Conservation (phyloP, 2,113 vertebrate genomes). For the Varanus salvator region DNA sequence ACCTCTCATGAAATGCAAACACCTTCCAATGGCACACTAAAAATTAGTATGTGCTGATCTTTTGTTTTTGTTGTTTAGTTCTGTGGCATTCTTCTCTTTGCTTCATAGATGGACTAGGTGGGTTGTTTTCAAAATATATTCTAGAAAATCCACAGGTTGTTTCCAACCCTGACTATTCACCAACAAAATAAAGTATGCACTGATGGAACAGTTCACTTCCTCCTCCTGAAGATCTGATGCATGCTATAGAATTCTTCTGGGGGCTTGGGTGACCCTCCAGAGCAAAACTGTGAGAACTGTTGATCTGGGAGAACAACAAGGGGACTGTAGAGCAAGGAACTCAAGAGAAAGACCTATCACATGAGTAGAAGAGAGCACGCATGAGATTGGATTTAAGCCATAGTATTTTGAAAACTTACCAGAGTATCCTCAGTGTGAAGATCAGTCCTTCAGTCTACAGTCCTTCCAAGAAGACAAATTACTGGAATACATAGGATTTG, state of each 20-base stretch:
- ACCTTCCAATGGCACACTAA: neutral
- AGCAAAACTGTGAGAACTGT: too few relatives aligned
- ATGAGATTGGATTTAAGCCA: too few relatives aligned
- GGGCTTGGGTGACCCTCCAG: too few relatives aligned
- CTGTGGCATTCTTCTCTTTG: neutral
- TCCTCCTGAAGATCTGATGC: too few relatives aligned
- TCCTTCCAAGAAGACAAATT: neutral
- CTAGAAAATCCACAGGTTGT: neutral
- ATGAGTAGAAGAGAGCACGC: too few relatives aligned
- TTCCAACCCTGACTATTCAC: too few relatives aligned
- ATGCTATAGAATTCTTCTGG: too few relatives aligned
- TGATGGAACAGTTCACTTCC: too few relatives aligned
- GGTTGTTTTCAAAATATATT: neutral
- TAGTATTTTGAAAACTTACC: neutral
- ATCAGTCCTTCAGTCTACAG: neutral
- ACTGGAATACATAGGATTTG: neutral
- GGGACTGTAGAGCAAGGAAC: too few relatives aligned
- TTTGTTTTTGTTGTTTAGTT: neutral
- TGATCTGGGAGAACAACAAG: too few relatives aligned
- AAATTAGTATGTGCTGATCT: neutral
- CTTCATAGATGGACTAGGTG: neutral
- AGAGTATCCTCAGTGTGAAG: neutral
- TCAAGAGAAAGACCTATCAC: neutral
- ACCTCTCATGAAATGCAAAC: neutral
- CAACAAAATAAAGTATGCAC: too few relatives aligned